These are phyloP conservation scores for Neodontobutis hainanensis DNA, from an alignment of 2,113 vertebrate species.

Conservation along the genomic window DNA sequence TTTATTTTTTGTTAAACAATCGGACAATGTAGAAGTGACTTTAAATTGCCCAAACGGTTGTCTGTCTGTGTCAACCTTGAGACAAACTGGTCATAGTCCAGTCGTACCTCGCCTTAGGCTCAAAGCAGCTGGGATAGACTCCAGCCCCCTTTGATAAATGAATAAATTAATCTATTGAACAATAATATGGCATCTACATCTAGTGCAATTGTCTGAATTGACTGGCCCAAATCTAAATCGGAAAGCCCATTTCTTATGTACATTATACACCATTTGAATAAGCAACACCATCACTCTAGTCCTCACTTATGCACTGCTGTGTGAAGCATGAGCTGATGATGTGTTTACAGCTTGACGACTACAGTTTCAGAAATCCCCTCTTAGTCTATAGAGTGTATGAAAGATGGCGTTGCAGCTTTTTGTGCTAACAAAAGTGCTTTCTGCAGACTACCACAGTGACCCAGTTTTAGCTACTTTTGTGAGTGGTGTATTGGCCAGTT, in stretches of 20 bases:
- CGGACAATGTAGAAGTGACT: too few relatives aligned
- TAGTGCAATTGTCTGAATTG: too few relatives aligned
- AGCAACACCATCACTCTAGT: too few relatives aligned
- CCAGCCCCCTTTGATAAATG: too few relatives aligned
- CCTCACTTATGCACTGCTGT: too few relatives aligned
- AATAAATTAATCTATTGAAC: background rate
- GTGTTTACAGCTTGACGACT: constrained; percentile 35
- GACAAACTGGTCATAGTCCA: too few relatives aligned
- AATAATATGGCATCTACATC: background rate
- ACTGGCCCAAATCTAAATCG: background rate
- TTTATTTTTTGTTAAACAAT: too few relatives aligned
- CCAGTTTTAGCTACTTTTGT: constrained; percentile 21
- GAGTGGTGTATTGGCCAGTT: constrained; percentile 16
- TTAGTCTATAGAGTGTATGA: constrained; percentile 4
- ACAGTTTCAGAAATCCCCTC: constrained; percentile 21
- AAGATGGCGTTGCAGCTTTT: constrained; percentile 9
- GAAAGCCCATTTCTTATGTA: background rate
- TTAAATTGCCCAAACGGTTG: too few relatives aligned
- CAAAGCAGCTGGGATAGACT: too few relatives aligned
- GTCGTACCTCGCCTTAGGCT: too few relatives aligned
- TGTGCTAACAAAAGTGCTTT: constrained; percentile 20
- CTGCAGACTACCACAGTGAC: constrained; percentile 36
- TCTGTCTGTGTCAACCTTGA: too few relatives aligned
- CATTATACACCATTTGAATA: background rate
- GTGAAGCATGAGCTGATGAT: background rate